Evolutionary conservation across 2,888 invertebrate genomes (phyloP).

Genomic region (Escarpia spicata): DNA sequence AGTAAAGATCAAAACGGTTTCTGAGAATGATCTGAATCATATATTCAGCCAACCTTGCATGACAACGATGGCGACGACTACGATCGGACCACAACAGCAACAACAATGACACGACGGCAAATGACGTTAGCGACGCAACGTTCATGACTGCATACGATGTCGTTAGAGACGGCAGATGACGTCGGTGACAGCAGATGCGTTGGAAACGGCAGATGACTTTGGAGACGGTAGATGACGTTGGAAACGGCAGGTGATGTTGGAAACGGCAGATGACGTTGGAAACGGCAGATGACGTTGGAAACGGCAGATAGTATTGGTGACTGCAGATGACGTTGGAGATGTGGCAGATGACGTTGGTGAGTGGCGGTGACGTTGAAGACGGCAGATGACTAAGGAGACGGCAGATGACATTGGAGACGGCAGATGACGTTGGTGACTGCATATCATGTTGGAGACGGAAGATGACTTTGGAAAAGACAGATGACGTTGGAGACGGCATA

Average conservation of each 20-base stretch:
- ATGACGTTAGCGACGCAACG: background rate
- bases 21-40: too few species aligned
- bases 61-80: background rate
- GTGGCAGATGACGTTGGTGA: too few species aligned
- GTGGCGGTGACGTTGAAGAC: background rate
- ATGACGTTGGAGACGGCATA: background rate
- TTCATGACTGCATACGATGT: background rate
- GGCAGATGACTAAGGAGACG: background rate
- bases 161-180: background rate
- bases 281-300: background rate
- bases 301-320: background rate
- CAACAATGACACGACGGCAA: background rate
- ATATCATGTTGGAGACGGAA: background rate
- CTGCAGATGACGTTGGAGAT: background rate
- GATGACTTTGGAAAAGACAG: background rate
- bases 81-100: background rate
- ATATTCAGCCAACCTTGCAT: background rate
- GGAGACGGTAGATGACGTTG: background rate
- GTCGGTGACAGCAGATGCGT: background rate
- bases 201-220: background rate
- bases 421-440: background rate
- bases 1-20: too few species aligned
- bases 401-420: background rate
- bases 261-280: background rate
- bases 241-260: background rate